A percentile compares a stretch with the other conserved stretches of the same genome.
Evolutionary conservation across 2,888 invertebrate species (phyloP).

Genomic region (Xestia xanthographa): DNA sequence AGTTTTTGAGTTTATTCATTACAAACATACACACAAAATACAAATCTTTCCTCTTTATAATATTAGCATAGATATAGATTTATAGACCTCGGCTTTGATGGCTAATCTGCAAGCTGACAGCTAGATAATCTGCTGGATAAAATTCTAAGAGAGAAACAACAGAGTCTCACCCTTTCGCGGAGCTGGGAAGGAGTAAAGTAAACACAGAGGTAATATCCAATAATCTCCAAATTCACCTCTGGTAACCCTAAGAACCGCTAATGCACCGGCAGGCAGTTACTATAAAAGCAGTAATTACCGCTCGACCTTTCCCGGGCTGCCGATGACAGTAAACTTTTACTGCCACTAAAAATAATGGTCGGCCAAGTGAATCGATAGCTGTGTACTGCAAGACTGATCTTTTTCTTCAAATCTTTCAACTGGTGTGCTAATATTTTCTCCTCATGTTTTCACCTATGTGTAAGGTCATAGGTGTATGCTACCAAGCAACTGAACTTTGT

Average conservation of each 20-base stretch:
- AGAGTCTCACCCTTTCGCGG: neutral
- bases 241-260: slow-evolving; percentile 63
- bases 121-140: neutral
- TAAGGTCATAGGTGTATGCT: neutral
- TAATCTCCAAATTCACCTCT: slow-evolving; percentile 38
- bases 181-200: slow-evolving; percentile 8
- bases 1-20: no score
- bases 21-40: no score
- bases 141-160: neutral
- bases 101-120: neutral
- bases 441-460: neutral
- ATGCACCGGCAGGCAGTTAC: slow-evolving; percentile 76
- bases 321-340: slow-evolving; percentile 82
- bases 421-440: neutral
- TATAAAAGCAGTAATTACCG: slow-evolving; percentile 78
- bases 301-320: slow-evolving; percentile 75
- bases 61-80: no score
- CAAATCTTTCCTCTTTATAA: no score
- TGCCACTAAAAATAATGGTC: slow-evolving; percentile 63
- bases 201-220: slow-evolving; percentile 29
- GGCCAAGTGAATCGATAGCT: slow-evolving; percentile 63
- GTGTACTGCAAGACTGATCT: slow-evolving; percentile 47
- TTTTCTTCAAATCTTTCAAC: slow-evolving; percentile 32
- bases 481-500: neutral
- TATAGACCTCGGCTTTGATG: neutral